phyloP scores from a whole-genome alignment of 2,888 invertebrate genomes.

The Eudasyphora cyanicolor region DNA sequence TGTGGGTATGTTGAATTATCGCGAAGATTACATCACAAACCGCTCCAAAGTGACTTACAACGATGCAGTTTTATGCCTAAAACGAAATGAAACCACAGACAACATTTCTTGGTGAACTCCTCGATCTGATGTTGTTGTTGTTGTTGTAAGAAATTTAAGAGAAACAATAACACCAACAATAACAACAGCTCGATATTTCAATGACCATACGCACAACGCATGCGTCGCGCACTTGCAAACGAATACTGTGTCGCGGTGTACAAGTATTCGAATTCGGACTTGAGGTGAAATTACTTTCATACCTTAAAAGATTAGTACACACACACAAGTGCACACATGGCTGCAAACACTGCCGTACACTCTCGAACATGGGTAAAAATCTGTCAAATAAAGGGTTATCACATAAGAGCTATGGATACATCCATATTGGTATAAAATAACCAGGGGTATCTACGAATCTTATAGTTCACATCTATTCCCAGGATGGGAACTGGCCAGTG shows the following conservation, averaged over 20 bases:
- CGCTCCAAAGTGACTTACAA: constrained; percentile 13
- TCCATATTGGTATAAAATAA: too few species aligned
- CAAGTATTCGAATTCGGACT: constrained; percentile 17
- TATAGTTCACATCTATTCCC: too few species aligned
- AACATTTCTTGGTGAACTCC: not conserved
- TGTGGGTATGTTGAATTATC: not conserved
- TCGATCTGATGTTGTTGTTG: not conserved
- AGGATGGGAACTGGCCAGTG: too few species aligned
- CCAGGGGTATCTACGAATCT: too few species aligned
- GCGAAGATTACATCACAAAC: constrained; percentile 26
- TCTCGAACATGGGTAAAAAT: not conserved
- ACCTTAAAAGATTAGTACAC: constrained; percentile 12
- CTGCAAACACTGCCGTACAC: not conserved
- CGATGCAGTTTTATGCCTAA: constrained; percentile 31
- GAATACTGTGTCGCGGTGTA: not conserved
- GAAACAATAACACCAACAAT: not conserved
- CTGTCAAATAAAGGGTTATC: not conserved
- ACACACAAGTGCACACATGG: too few species aligned
- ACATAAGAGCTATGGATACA: not conserved
- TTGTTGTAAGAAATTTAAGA: constrained; percentile 25
- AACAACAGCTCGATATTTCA: constrained; percentile 19
- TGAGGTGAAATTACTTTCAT: constrained; percentile 49
- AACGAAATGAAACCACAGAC: constrained; percentile 26
- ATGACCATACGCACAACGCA: constrained; percentile 6
- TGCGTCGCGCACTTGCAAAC: not conserved